phyloP scores from a whole-genome alignment of 2,888 invertebrate species.

The Alviniconcha strummeri region DNA sequence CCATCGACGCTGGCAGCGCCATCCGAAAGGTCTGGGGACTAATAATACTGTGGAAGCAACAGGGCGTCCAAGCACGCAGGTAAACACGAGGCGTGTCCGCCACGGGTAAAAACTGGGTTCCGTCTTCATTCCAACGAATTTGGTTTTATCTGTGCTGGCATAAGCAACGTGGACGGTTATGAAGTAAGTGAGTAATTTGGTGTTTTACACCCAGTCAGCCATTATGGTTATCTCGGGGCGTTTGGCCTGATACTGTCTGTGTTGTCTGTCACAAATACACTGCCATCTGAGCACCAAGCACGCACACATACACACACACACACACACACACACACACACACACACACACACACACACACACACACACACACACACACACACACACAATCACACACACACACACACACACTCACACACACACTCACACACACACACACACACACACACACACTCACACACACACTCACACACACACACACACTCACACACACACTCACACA shows the following conservation, averaged over 20 bases:
- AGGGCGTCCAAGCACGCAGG: too few relatives aligned
- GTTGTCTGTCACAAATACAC: neutral
- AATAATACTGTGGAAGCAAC: too few relatives aligned
- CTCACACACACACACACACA: conserved; percentile 2
- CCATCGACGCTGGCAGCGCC: too few relatives aligned
- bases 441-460: conserved; percentile 2
- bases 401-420: neutral
- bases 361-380: conserved; percentile 8
- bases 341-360: conserved; percentile 18
- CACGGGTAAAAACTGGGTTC: too few relatives aligned
- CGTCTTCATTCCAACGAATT: too few relatives aligned
- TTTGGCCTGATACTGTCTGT: neutral
- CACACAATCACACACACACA: conserved; percentile 10
- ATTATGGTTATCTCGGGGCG: neutral
- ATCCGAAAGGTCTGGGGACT: too few relatives aligned
- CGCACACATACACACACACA: neutral
- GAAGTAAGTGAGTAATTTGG: neutral
- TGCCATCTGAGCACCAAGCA: neutral
- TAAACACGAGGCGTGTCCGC: too few relatives aligned
- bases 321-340: conserved; percentile 5
- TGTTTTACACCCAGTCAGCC: neutral
- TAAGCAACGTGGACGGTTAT: neutral
- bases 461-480: conserved; percentile 8
- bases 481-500: conserved; percentile 5
- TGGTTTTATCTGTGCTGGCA: neutral